phyloP scores from a whole-genome alignment of 2,888 invertebrate genomes.

The Caprella mutica region DNA sequence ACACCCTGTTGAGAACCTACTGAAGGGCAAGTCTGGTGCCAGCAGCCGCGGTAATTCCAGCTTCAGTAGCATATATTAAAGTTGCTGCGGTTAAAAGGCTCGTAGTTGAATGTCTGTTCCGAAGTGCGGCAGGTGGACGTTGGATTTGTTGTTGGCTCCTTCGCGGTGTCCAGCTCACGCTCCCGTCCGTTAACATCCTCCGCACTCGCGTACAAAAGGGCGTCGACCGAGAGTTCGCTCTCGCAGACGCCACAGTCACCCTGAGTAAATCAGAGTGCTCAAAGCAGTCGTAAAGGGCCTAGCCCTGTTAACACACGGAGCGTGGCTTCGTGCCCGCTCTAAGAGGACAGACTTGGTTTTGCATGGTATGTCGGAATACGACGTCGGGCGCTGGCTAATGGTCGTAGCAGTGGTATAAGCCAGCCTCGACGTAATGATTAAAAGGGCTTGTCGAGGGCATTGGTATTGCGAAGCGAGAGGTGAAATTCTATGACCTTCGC shows the following conservation, averaged over 20 bases:
- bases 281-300: conserved; percentile 51
- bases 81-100: conserved; percentile 11
- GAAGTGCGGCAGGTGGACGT: too few relatives aligned
- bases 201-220: too few relatives aligned
- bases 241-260: conserved; percentile 52
- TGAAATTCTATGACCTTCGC: conserved; percentile 54
- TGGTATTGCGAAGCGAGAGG: conserved; percentile 53
- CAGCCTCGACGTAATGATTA: conserved; percentile 51
- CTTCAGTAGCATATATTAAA: conserved; percentile 43
- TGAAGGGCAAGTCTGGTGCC: conserved; percentile 56
- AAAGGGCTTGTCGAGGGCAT: conserved; percentile 54
- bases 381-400: conserved; percentile 51
- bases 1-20: conserved; percentile 45
- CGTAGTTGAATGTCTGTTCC: conserved; percentile 3
- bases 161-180: too few relatives aligned
- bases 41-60: conserved; percentile 55
- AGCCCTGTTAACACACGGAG: too few relatives aligned
- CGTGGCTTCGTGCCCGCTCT: too few relatives aligned
- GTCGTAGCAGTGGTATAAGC: too few relatives aligned
- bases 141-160: too few relatives aligned
- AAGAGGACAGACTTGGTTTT: too few relatives aligned
- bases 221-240: too few relatives aligned
- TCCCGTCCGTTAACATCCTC: too few relatives aligned
- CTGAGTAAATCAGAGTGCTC: conserved; percentile 57
- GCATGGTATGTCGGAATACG: conserved; percentile 58